phyloP scores from a whole-genome alignment of 2,113 vertebrate genomes.

The Epinephelus cyanopodus region DNA sequence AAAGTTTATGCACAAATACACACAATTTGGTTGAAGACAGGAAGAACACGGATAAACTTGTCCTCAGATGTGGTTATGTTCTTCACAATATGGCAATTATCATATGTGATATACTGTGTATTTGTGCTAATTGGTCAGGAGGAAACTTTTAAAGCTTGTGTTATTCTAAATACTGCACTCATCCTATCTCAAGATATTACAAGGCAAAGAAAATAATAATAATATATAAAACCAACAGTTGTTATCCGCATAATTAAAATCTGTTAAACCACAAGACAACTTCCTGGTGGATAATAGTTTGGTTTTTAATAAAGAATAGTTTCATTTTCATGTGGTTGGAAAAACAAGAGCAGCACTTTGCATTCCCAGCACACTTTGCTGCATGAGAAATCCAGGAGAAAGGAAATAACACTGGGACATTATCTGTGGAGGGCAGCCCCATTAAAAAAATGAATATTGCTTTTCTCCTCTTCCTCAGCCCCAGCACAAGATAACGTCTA shows the following conservation, averaged over 20 bases:
- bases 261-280: neutral
- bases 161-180: neutral
- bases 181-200: neutral
- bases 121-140: neutral
- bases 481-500: constrained; percentile 63
- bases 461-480: constrained; percentile 52
- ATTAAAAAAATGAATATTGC: constrained; percentile 78
- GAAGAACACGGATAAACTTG: neutral
- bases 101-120: neutral
- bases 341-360: constrained; percentile 32
- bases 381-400: constrained; percentile 45
- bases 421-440: constrained; percentile 63
- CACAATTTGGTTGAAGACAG: neutral
- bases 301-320: neutral
- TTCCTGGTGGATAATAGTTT: constrained; percentile 4
- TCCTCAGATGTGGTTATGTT: constrained; percentile 3
- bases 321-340: constrained; percentile 15
- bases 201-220: neutral
- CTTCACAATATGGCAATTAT: constrained; percentile 2
- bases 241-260: constrained; percentile 15
- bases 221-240: neutral
- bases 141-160: neutral
- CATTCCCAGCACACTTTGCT: constrained; percentile 45
- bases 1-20: neutral
- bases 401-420: constrained; percentile 57